Evolutionary conservation across 2,888 invertebrate species (phyloP).

Genomic region (Coenonympha glycerion): DNA sequence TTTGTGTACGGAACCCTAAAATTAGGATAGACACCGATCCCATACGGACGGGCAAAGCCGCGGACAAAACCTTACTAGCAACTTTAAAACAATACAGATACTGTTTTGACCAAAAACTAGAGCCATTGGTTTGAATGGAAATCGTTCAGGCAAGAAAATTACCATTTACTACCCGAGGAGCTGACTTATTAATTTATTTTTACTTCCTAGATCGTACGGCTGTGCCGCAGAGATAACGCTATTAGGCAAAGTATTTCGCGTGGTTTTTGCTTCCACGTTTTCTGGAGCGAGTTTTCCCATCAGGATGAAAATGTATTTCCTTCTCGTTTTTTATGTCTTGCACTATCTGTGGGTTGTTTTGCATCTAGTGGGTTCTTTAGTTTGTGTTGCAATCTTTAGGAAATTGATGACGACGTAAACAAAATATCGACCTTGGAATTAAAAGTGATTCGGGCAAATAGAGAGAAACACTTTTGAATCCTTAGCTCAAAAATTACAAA

Average conservation of each 20-base stretch:
- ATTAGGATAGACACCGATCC: no score
- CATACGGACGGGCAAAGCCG: no score
- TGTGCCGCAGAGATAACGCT: conserved; percentile 40
- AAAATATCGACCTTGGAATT: no score
- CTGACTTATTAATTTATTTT: conserved; percentile 32
- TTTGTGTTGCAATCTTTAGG: background rate
- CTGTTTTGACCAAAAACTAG: no score
- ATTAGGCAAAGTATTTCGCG: conserved; percentile 43
- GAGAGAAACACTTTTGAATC: no score
- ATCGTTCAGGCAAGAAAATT: no score
- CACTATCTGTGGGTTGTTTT: background rate
- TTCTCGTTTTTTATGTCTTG: conserved; percentile 28
- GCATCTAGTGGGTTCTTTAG: background rate
- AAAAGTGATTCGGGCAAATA: no score
- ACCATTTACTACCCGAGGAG: conserved; percentile 11
- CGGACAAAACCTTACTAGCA: no score
- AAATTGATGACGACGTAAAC: background rate
- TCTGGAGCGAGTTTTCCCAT: conserved; percentile 41
- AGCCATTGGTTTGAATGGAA: no score
- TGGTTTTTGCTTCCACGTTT: conserved; percentile 37
- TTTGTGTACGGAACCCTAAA: no score
- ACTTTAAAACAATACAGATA: no score
- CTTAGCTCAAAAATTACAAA: no score
- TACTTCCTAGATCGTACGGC: conserved; percentile 37
- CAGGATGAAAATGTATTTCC: conserved; percentile 45